A percentile compares a stretch with the other conserved stretches of the same genome.
phyloP scores from a whole-genome alignment of 35 echinoderm and acorn worm genomes.

The Strongylocentrotus purpuratus region DNA sequence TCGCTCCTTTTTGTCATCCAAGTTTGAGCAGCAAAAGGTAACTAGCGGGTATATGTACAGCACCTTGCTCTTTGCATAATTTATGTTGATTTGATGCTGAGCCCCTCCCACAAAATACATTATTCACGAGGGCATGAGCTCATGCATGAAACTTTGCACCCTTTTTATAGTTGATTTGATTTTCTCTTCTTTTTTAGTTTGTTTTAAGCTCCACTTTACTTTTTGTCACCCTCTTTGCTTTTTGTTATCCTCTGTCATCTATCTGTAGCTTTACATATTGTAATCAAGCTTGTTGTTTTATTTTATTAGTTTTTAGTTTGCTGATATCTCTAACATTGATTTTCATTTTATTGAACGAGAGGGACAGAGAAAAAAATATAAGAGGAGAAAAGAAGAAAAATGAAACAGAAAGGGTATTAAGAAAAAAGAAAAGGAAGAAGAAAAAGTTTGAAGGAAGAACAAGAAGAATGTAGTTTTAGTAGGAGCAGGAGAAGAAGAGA shows the following conservation, averaged over 20 bases:
- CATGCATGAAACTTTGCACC: background rate
- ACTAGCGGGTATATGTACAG: constrained; percentile 24
- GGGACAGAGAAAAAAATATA: background rate
- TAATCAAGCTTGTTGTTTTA: background rate
- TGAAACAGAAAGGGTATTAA: too few relatives aligned
- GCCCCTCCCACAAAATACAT: constrained; percentile 24
- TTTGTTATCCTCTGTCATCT: too few relatives aligned
- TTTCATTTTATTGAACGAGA: background rate
- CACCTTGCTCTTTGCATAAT: constrained; percentile 36
- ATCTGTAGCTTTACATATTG: background rate
- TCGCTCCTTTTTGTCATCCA: constrained; percentile 42
- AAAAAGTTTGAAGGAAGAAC: background rate
- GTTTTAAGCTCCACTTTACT: background rate
- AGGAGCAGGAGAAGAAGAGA: too few relatives aligned
- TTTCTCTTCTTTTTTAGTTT: background rate
- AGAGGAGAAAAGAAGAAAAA: too few relatives aligned
- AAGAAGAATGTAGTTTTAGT: background rate
- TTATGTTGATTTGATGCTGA: background rate
- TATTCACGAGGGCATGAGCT: background rate
- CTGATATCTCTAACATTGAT: background rate
- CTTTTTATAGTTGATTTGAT: background rate
- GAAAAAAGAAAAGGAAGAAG: background rate
- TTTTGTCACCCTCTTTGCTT: background rate
- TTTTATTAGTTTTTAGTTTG: background rate
- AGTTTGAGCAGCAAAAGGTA: constrained; percentile 49